Base-by-base conservation (phyloP, 2,888 invertebrate species). In the Pterostichus niger region DNA sequence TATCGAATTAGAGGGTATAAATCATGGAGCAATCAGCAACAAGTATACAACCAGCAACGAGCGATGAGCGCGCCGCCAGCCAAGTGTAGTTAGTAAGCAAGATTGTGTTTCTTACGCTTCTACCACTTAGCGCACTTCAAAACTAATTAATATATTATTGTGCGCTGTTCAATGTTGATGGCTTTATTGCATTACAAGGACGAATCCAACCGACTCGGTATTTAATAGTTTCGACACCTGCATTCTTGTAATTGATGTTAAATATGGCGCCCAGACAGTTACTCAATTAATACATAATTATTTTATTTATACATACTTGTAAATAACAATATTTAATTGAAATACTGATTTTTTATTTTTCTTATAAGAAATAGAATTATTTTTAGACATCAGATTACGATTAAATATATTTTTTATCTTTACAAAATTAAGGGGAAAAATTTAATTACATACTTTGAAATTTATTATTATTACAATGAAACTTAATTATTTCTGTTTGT, bases 1-100 rank as follows among this genome's bases (percentile, higher is more conserved):
- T 40, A 71, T 71, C 24, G 68, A 71, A 71, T 71, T 71, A 44
- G 44, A 71, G 40, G 68, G 68, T 71, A 71, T 71, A 71, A 71
- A 71, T 71, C 68, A 71, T 71, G 40, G 68, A 9, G 68, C 44
- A 71, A 71, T 71, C 68, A 71, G 44, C 68, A 44, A 17, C 68
- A 44, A 35, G 46, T 44, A 11, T 33, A 31, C 59, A 17, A 15
- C 15, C 56, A 61, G 10, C 35, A 35, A 3, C 6, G 6, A 17
- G 56, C 52, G n/a, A 6, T 17, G 5, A 13, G 56, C 17, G 56
- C n/a, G 56, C 56, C 56, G 56, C 56, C 17, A 35, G 6, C n/a
- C 4, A 17, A 54, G 54, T 54, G 54, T n/a, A n/a, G n/a, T n/a
- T n/a, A n/a, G n/a, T n/a, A n/a, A n/a, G 7, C 17, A 56, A 56